phyloP scores from a whole-genome alignment of 2,113 vertebrate genomes.

The Ia io region DNA sequence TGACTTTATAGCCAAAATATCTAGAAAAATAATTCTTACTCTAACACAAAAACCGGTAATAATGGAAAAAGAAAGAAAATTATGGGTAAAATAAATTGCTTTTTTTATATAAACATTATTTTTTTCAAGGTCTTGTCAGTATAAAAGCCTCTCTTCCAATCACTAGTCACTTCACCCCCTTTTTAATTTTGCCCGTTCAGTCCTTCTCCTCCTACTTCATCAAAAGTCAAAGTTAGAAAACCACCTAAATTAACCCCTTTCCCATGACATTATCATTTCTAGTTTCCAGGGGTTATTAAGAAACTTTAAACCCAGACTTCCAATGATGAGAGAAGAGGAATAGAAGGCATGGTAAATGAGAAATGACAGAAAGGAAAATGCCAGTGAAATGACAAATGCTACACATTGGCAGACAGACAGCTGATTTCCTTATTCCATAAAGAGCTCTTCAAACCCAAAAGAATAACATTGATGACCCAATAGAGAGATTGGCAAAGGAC shows the following conservation, averaged over 20 bases:
- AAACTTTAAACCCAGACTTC: slow-evolving; percentile 33
- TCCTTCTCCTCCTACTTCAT: slow-evolving; percentile 51
- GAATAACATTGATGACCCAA: slow-evolving; percentile 16
- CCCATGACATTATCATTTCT: slow-evolving; percentile 43
- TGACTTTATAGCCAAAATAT: slow-evolving; percentile 30
- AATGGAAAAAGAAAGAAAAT: slow-evolving; percentile 62
- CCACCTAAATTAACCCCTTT: slow-evolving; percentile 60
- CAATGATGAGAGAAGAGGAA: slow-evolving; percentile 14
- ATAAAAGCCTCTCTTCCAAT: slow-evolving; percentile 44
- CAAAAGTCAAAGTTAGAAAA: slow-evolving; percentile 67
- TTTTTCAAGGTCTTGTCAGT: slow-evolving; percentile 59
- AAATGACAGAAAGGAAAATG: slow-evolving; percentile 13
- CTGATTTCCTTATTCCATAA: slow-evolving; percentile 25
- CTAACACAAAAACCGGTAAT: slow-evolving; percentile 55
- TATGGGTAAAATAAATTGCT: slow-evolving; percentile 54
- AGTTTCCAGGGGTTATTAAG: slow-evolving; percentile 43
- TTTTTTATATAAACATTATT: slow-evolving; percentile 62
- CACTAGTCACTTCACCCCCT: slow-evolving; percentile 26
- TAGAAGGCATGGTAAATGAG: not conserved
- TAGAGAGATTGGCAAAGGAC: slow-evolving; percentile 29
- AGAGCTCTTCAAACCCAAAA: slow-evolving; percentile 29
- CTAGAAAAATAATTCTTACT: slow-evolving; percentile 50
- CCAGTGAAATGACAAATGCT: not conserved
- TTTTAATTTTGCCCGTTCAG: slow-evolving; percentile 53
- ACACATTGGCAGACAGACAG: not conserved